Percentiles rank a stretch among this genome's conserved stretches.
Conservation (phyloP, 1,140 invertebrate species). For the Anastatus disparis region DNA sequence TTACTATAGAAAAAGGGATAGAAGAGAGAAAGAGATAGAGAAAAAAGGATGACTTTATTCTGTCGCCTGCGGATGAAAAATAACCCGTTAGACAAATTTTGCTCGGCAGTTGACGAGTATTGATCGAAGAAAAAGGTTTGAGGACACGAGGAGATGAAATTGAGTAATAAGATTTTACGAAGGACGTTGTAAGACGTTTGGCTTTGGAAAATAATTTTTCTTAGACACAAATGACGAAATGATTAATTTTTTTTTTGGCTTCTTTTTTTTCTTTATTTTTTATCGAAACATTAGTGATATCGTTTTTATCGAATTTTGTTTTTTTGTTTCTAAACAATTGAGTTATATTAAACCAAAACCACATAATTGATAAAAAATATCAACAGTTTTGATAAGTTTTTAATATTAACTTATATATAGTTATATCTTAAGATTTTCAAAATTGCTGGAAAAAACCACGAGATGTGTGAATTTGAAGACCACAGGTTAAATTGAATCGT, state of each 20-base stretch:
- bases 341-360: too few species aligned
- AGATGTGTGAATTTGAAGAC: too few species aligned
- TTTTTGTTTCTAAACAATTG: too few species aligned
- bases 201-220: constrained; percentile 8
- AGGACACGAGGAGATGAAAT: constrained; percentile 31
- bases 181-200: neutral
- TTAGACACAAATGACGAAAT: neutral
- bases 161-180: constrained; percentile 14
- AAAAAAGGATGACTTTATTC: constrained; percentile 19
- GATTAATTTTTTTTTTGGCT: neutral
- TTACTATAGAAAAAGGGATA: too few species aligned
- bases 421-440: too few species aligned
- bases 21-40: too few species aligned
- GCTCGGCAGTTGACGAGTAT: constrained; percentile 28
- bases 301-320: constrained; percentile 6
- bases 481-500: too few species aligned
- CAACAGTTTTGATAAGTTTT: too few species aligned
- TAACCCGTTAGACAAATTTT: constrained; percentile 29
- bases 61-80: constrained; percentile 30
- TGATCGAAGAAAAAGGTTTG: constrained; percentile 25
- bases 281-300: neutral
- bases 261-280: neutral
- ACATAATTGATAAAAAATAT: too few species aligned
- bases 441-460: too few species aligned
- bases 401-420: too few species aligned